phyloP scores from a whole-genome alignment of 2,113 vertebrate genomes.

The Mastomys natalensis region DNA sequence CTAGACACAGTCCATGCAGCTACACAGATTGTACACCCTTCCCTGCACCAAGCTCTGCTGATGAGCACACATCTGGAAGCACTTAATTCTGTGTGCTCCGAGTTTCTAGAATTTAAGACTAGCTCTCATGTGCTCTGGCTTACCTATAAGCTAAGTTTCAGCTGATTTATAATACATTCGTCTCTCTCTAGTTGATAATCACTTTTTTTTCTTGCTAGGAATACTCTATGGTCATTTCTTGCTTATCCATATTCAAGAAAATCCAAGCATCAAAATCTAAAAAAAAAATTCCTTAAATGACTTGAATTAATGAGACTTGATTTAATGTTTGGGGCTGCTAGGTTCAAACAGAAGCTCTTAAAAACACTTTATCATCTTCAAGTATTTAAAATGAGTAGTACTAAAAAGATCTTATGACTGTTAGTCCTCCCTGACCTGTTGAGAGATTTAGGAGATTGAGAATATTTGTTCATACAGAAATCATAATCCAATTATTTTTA shows the following conservation, averaged over 20 bases:
- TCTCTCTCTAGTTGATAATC: constrained; percentile 23
- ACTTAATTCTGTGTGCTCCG: background rate
- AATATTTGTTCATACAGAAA: constrained; percentile 54
- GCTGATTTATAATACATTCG: background rate
- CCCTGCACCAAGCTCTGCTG: accelerated
- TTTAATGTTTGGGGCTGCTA: constrained; percentile 43
- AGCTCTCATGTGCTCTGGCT: background rate
- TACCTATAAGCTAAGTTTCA: background rate
- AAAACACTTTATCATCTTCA: constrained; percentile 4
- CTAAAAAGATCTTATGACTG: background rate
- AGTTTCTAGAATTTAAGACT: background rate
- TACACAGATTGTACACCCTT: accelerated
- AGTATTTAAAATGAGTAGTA: constrained; percentile 5
- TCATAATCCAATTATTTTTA: constrained; percentile 60
- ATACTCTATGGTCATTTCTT: constrained; percentile 31
- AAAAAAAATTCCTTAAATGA: constrained; percentile 16
- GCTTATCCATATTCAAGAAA: constrained; percentile 32
- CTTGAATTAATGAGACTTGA: background rate
- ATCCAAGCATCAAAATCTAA: background rate
- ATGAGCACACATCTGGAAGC: background rate
- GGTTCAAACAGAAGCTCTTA: background rate
- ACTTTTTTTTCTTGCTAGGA: background rate
- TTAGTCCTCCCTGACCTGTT: background rate
- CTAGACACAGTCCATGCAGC: background rate
- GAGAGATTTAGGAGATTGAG: background rate